Conservation (phyloP, 1,140 invertebrate species). For the Neodiprion virginianus region DNA sequence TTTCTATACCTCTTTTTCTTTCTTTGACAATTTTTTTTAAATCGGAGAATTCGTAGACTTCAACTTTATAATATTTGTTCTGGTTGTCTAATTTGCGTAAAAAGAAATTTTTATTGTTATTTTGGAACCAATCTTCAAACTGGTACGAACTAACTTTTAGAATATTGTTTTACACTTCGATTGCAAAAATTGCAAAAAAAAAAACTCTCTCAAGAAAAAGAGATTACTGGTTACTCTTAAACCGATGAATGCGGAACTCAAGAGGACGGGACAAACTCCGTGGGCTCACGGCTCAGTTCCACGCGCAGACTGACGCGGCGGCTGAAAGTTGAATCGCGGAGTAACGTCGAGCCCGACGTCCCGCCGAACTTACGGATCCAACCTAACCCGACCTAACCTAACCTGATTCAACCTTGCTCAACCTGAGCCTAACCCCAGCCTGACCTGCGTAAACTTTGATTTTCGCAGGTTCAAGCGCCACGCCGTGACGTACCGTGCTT, state of each 20-base stretch:
- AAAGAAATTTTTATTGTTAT: not conserved
- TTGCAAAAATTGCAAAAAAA: not conserved
- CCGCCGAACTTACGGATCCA: not conserved
- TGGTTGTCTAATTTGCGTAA: not conserved
- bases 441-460: no score
- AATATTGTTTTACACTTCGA: not conserved
- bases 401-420: no score
- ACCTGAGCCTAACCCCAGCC: no score
- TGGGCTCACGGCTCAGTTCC: not conserved
- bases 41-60: no score
- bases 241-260: not conserved
- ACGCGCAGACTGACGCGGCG: not conserved
- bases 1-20: no score
- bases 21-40: no score
- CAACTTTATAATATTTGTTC: no score
- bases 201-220: no score
- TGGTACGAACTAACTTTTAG: not conserved
- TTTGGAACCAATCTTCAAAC: not conserved
- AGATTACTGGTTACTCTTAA: no score
- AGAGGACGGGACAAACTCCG: not conserved
- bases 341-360: not conserved
- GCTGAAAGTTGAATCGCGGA: not conserved
- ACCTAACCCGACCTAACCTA: not conserved
- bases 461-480: not conserved
- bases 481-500: not conserved